phyloP scores from a whole-genome alignment of 2,888 invertebrate genomes.

The Sarcophaga variegata region DNA sequence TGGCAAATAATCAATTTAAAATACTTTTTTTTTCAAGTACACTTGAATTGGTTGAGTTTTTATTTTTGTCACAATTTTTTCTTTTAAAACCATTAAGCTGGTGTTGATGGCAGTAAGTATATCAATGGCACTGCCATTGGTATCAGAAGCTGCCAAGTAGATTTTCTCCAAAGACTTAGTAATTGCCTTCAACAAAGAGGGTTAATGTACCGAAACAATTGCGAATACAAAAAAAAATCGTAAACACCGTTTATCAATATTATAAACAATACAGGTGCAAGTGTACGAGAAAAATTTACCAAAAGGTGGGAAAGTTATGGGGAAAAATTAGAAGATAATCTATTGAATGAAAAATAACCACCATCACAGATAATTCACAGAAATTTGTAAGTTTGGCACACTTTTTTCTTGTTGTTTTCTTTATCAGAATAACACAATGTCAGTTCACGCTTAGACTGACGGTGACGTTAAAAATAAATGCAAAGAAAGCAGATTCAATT shows the following conservation, averaged over 20 bases:
- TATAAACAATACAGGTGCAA: slow-evolving; percentile 5
- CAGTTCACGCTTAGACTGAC: slow-evolving; percentile 12
- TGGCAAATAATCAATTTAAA: slow-evolving; percentile 56
- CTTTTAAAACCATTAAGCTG: neutral
- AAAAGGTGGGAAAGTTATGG: neutral
- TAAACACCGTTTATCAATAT: slow-evolving; percentile 41
- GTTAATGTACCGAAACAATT: slow-evolving; percentile 2
- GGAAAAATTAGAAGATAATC: slow-evolving; percentile 23
- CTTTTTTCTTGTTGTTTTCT: slow-evolving; percentile 19
- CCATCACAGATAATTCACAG: slow-evolving; percentile 53
- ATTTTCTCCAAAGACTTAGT: neutral
- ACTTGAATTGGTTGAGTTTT: neutral
- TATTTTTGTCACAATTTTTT: neutral
- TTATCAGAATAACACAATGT: neutral
- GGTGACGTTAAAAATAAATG: neutral
- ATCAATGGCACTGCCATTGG: neutral
- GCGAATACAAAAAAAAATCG: slow-evolving; percentile 23
- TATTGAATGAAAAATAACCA: slow-evolving; percentile 57
- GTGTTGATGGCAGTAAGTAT: slow-evolving; percentile 19
- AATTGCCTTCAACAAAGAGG: neutral
- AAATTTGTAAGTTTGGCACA: slow-evolving; percentile 51
- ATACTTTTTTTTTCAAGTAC: slow-evolving; percentile 10
- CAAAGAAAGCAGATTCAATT: slow-evolving; percentile 27
- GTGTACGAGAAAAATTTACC: neutral
- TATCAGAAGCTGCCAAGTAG: slow-evolving; percentile 1